phyloP scores from a whole-genome alignment of 2,797 vertebrate genomes.

The Dryobates pubescens region DNA sequence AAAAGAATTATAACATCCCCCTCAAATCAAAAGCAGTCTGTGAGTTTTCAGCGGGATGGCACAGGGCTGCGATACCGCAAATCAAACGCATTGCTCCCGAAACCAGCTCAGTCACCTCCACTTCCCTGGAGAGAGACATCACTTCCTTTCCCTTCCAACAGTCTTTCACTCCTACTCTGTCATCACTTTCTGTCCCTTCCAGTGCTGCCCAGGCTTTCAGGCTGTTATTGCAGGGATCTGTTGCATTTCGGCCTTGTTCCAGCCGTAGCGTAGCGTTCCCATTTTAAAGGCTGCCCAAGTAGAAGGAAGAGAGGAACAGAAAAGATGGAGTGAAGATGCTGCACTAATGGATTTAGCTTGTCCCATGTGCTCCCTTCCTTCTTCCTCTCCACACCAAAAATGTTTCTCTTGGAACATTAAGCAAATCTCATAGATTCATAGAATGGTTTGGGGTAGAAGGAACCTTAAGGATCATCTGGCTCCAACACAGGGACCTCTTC shows the following conservation, averaged over 20 bases:
- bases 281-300: not conserved
- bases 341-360: not conserved
- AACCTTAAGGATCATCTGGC: too few relatives aligned
- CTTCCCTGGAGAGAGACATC: not conserved
- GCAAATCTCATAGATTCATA: too few relatives aligned
- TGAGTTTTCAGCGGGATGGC: not conserved
- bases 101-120: not conserved
- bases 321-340: not conserved
- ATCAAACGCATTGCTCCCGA: not conserved
- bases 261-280: not conserved
- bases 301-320: not conserved
- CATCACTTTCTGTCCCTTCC: not conserved
- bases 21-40: not conserved
- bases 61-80: fast-evolving
- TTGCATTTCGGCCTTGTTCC: not conserved
- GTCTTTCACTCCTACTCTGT: not conserved
- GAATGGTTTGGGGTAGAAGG: too few relatives aligned
- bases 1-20: not conserved
- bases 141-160: not conserved
- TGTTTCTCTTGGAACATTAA: too few relatives aligned
- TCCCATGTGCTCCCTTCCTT: fast-evolving
- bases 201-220: not conserved
- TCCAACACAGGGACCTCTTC: too few relatives aligned
- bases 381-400: not conserved
- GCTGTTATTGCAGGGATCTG: not conserved